A percentile compares a stretch with the other conserved stretches of the same genome.
These are phyloP conservation scores for Prosopocoilus inquinatus DNA, from an alignment of 2,888 invertebrate species.

Conservation along the genomic window DNA sequence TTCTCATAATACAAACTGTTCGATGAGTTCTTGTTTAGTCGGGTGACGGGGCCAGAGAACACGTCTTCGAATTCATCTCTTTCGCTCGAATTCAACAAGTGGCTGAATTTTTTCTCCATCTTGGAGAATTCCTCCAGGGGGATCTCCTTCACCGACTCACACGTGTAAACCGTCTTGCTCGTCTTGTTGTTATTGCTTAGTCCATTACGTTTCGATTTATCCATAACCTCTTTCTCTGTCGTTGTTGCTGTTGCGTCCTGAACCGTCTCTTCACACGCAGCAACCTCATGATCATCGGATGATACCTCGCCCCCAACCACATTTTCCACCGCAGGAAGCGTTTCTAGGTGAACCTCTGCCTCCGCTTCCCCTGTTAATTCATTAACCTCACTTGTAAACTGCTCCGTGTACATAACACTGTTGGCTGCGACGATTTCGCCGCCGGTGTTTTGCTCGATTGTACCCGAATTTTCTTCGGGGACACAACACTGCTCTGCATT, in stretches of 20 bases:
- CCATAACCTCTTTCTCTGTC: neutral
- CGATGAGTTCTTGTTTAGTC: slow-evolving; percentile 10
- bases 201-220: slow-evolving; percentile 5
- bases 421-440: too few species aligned
- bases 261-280: neutral
- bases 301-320: neutral
- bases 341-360: too few species aligned
- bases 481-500: too few species aligned
- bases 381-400: too few species aligned
- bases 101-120: slow-evolving; percentile 15
- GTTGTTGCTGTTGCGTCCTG: neutral
- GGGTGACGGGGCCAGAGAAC: slow-evolving; percentile 23
- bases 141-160: slow-evolving; percentile 9
- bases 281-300: neutral
- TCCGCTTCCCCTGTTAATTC: too few species aligned
- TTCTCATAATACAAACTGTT: slow-evolving; percentile 14
- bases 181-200: slow-evolving; percentile 6
- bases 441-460: too few species aligned
- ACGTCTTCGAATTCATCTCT: slow-evolving; percentile 24
- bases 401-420: too few species aligned
- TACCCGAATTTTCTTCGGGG: too few species aligned
- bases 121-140: slow-evolving; percentile 16
- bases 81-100: slow-evolving; percentile 6
- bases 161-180: slow-evolving; percentile 14
- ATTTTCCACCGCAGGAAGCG: too few species aligned